phyloP scores from a whole-genome alignment of 2,888 invertebrate genomes.

The Arctia plantaginis region DNA sequence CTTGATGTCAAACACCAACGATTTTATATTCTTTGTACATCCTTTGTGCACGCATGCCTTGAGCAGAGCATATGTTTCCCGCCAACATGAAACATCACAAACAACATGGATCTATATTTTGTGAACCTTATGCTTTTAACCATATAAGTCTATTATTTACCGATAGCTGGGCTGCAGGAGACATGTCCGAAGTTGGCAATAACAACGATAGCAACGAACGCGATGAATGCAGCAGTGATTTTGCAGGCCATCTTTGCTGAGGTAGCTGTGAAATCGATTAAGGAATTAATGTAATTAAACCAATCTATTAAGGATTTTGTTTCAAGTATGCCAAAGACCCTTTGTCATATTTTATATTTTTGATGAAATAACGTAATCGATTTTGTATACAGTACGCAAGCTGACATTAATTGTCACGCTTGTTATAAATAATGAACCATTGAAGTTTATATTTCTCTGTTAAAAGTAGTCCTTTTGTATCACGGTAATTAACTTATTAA shows the following conservation, averaged over 20 bases:
- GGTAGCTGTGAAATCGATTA: constrained; percentile 25
- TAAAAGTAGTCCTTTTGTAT: background rate
- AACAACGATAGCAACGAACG: constrained; percentile 62
- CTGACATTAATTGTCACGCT: background rate
- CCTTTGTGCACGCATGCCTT: background rate
- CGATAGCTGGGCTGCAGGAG: constrained; percentile 76
- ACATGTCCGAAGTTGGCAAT: constrained; percentile 62
- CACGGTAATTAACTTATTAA: background rate
- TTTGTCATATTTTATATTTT: background rate
- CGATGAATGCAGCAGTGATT: constrained; percentile 62
- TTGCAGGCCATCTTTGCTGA: constrained; percentile 70
- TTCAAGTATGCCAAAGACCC: background rate
- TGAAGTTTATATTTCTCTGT: background rate
- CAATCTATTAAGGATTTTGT: background rate
- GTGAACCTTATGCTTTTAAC: background rate
- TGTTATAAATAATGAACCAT: background rate
- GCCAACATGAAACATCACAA: background rate
- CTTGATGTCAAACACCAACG: background rate
- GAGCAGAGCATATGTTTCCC: background rate
- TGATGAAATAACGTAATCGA: background rate
- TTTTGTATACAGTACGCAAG: background rate
- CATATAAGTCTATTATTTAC: constrained; percentile 60
- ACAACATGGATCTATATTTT: background rate
- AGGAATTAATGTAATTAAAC: background rate
- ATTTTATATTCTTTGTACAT: background rate